Evolutionary conservation across 2,113 vertebrate genomes (phyloP), one percentile per base, ranked within the genome.

Genomic region (Etia nguti): DNA sequence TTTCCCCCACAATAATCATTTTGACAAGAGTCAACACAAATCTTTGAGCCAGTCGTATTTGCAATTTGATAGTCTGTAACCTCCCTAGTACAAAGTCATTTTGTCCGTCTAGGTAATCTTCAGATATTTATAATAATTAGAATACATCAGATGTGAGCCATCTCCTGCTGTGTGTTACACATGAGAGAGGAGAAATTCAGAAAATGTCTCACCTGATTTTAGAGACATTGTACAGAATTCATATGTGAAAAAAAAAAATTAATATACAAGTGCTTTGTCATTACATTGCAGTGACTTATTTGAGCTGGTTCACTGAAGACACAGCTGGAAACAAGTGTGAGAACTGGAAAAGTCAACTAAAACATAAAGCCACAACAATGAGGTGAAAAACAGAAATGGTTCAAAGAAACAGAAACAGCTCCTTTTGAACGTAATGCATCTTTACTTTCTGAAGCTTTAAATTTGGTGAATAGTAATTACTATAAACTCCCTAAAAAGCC

Each of bases 1-100:
- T 38, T 0, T 0, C 10, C 6, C 41, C 31, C 18, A 38, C 38
- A 38, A 38, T 9, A 38, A 43, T 11, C 3, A 10, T 12, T 43
- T 43, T 43, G 5, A 10, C 41, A 26, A 73, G 8, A 16, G 65
- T 46, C 65, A 24, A 46, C 38, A 43, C 65, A 26, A 10, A 16
- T 0, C 38, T 70, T 70, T 15, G 36, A 3, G 34, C 36, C 20
- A 22, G 38, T 38, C 6, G 11, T 8, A 68, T 68, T 41, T 36
- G 2, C 10, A 70, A 70, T 24, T 43, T 24, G 38, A 70, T 41
- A 0, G 0, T 70, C 38, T 43, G 36, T 16, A 43, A 43, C 36
- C 36, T 73, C 38, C 38, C 8, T 6, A 43, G 8, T 4, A 0
- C n/a, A 73, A 46, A 0, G 2, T 73, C 38, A 46, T 3, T 29